Percentiles rank a stretch among this genome's conserved stretches.
phyloP scores from a whole-genome alignment of 2,113 vertebrate genomes.

The Vireo altiloquus region DNA sequence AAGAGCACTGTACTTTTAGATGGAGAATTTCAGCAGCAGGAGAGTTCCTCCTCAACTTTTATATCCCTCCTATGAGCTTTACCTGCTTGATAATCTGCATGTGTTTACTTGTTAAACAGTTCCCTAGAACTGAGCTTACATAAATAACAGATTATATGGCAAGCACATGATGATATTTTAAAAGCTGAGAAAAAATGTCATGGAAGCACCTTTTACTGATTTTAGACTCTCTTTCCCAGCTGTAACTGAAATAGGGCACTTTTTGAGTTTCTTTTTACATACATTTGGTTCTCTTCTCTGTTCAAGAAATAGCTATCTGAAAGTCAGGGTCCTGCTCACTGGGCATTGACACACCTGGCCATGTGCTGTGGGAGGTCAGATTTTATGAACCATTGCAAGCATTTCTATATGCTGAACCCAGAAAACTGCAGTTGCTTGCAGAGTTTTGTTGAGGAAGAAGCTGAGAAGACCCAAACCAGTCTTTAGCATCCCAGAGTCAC shows the following conservation, averaged over 20 bases:
- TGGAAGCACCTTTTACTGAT: constrained; percentile 6
- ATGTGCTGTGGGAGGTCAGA: neutral
- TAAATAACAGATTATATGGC: neutral
- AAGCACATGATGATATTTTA: neutral
- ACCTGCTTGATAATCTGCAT: neutral
- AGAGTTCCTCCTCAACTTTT: neutral
- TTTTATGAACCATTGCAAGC: neutral
- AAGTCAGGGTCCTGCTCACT: neutral
- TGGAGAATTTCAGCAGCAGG: neutral
- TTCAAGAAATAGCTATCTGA: neutral
- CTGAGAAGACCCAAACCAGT: neutral
- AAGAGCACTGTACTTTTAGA: neutral
- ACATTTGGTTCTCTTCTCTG: neutral
- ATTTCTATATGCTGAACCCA: neutral
- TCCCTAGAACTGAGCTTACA: neutral
- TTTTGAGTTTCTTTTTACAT: neutral
- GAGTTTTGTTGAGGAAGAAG: neutral
- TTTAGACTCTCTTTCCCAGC: neutral
- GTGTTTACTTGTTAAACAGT: neutral
- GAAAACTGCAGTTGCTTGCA: neutral
- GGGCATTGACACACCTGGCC: too few relatives aligned
- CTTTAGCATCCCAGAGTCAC: neutral
- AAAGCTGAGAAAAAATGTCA: constrained; percentile 26
- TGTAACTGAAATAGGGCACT: neutral
- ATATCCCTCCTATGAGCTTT: neutral